Evolutionary conservation across 2,888 invertebrate species (phyloP).

Genomic region (Malacosoma neustria): DNA sequence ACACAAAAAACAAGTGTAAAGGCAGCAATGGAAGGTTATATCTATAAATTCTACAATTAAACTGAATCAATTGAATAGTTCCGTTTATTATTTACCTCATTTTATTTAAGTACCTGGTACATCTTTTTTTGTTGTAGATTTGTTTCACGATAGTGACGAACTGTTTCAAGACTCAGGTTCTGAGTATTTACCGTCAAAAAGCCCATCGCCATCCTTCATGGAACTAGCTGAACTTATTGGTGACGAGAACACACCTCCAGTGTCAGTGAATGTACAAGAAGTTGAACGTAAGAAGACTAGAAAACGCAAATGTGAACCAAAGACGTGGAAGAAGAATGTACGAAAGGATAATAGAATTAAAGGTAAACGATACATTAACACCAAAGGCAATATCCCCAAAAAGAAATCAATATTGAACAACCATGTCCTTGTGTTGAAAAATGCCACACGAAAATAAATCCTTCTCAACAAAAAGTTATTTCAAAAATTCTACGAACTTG

Average conservation of each 20-base stretch:
- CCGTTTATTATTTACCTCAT: too few species aligned
- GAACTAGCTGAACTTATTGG: too few species aligned
- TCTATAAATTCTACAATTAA: too few species aligned
- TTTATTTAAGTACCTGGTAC: too few species aligned
- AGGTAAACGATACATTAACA: slow-evolving; percentile 9
- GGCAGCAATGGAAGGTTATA: too few species aligned
- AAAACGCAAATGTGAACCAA: slow-evolving; percentile 7
- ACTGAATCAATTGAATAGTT: too few species aligned
- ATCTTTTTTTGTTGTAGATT: slow-evolving; percentile 2
- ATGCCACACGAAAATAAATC: slow-evolving; percentile 10
- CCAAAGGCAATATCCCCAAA: slow-evolving; percentile 8
- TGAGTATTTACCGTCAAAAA: too few species aligned
- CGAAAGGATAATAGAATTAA: slow-evolving; percentile 10
- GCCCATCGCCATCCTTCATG: too few species aligned
- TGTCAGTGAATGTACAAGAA: slow-evolving; percentile 1
- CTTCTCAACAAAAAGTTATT: slow-evolving; percentile 5
- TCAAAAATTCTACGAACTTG: slow-evolving; percentile 4
- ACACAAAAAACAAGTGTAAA: too few species aligned
- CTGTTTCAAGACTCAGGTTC: too few species aligned
- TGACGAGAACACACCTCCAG: not conserved
- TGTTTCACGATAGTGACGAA: too few species aligned
- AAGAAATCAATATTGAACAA: slow-evolving; percentile 8
- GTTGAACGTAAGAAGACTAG: slow-evolving; percentile 4
- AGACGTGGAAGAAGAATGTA: slow-evolving; percentile 6
- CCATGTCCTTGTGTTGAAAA: slow-evolving; percentile 4